Evolutionary conservation across 2,797 vertebrate genomes (phyloP), one percentile per base, ranked within the genome.

Genomic region (Lutra lutra): DNA sequence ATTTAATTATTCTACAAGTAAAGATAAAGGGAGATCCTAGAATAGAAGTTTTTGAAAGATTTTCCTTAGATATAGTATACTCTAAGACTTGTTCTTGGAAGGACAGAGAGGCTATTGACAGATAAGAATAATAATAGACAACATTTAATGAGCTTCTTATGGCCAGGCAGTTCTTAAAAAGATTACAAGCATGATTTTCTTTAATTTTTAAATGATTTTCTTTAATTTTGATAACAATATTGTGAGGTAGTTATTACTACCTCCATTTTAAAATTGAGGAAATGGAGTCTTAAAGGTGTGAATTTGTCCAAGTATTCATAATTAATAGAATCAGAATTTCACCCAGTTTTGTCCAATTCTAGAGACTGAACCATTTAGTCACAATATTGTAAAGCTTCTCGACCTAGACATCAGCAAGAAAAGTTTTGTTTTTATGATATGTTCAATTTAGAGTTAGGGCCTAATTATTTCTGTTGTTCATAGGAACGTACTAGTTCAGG

Each of bases 361-460:
- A 91, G 78, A 96, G 38, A 93, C 29, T 70, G 91, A 40, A 54
- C 32, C 38, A 64, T 66, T 93, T 79, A 93, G 25, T 27, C 48
- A 70, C 27, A 38, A 75, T 95, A 62, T 43, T 86, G 4, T 89
- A 93, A 43, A 77, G 35, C 29, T 38, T 93, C 27, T 95, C 40
- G 92, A 89, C 92, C 79, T 94, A 82, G 32, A 94, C 86, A 83
- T 96, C 64, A 58, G 51, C 17, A 75, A 89, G n/a, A 89, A 51
- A 56, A 38, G 27, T 95, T 97, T 96, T 95, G 27, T 84, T 93
- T 93, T 96, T 94, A 93, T 95, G 87, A 62, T 91, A 73, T 35
- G 60, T 80, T 90, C 64, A 82, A n/a, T 96, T 97, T 86, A 91
- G 62, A 79, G 56, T 82, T 68, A 86, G 70, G 78, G 4, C 43